A percentile compares a stretch with the other conserved stretches of the same genome.
These are phyloP conservation scores for Clytia hemisphaerica DNA, from an alignment of 30 jellyfish, hydroid and myxozoan genomes.

Conservation along the genomic window DNA sequence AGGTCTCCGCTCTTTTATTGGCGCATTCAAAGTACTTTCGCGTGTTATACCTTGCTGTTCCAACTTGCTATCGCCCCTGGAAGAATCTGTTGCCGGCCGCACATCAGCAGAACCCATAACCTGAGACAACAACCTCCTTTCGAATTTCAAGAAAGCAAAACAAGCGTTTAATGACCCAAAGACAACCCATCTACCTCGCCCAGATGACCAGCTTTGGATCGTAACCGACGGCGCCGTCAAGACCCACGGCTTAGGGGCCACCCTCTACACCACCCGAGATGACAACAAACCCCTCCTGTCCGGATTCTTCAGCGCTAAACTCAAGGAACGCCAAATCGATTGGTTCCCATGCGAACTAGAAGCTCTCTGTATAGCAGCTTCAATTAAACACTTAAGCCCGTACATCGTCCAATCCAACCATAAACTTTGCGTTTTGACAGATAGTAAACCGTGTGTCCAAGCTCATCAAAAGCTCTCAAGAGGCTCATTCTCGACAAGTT, in stretches of 20 bases:
- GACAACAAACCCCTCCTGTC: conserved; percentile 30
- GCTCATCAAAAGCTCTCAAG: conserved; percentile 37
- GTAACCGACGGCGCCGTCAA: conserved; percentile 40
- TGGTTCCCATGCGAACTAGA: conserved; percentile 59
- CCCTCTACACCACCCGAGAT: conserved; percentile 27
- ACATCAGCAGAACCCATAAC: conserved; percentile 17
- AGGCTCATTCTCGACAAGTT: conserved; percentile 41
- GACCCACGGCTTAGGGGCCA: conserved; percentile 40
- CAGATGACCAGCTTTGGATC: conserved; percentile 32
- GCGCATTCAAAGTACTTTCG: conserved; percentile 18
- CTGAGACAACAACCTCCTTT: conserved; percentile 1
- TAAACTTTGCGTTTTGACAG: conserved; percentile 32
- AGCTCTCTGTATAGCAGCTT: conserved; percentile 50
- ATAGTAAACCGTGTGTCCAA: conserved; percentile 59
- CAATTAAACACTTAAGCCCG: conserved; percentile 39
- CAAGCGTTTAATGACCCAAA: neutral
- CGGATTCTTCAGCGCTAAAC: conserved; percentile 52
- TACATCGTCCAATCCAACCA: conserved; percentile 45
- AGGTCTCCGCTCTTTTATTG: conserved; percentile 9
- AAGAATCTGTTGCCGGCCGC: conserved; percentile 15
- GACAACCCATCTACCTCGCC: conserved; percentile 15
- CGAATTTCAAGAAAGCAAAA: conserved; percentile 5
- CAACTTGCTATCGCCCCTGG: conserved; percentile 11
- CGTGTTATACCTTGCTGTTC: conserved; percentile 22
- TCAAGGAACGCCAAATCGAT: conserved; percentile 31